Evolutionary conservation across 2,888 invertebrate species (phyloP).

Genomic region (Euplexia lucipara): DNA sequence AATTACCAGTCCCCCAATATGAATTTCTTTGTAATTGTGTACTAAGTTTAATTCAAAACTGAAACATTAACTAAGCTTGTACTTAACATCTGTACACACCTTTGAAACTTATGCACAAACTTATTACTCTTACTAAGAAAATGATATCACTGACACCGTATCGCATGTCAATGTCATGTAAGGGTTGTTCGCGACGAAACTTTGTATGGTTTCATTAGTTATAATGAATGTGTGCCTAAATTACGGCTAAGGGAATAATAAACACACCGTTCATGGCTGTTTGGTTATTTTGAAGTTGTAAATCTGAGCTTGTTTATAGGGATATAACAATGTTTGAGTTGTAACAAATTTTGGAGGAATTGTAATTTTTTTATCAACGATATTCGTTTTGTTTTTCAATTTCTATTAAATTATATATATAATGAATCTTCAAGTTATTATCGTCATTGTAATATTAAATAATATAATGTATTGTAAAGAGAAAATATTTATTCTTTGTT

Average conservation of each 20-base stretch:
- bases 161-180: slow-evolving; percentile 29
- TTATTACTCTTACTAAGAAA: not conserved
- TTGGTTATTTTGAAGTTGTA: slow-evolving; percentile 39
- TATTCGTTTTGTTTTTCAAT: slow-evolving; percentile 1
- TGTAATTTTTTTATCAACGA: not conserved
- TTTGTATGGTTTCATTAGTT: slow-evolving; percentile 39
- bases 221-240: slow-evolving; percentile 44
- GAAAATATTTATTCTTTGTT: too few species aligned
- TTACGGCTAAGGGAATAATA: slow-evolving; percentile 42
- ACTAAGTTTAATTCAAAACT: too few species aligned
- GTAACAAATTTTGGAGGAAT: slow-evolving; percentile 12
- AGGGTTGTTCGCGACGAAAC: slow-evolving; percentile 23
- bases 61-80: not conserved
- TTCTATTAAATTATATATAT: too few species aligned
- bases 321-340: slow-evolving; percentile 31
- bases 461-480: too few species aligned
- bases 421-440: too few species aligned
- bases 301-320: slow-evolving; percentile 36
- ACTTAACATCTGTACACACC: not conserved
- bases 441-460: too few species aligned
- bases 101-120: not conserved
- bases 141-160: slow-evolving; percentile 8
- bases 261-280: slow-evolving; percentile 30
- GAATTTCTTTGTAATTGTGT: too few species aligned
- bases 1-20: too few species aligned